Conservation (phyloP, 2,888 invertebrate genomes). For the Autographa gamma region DNA sequence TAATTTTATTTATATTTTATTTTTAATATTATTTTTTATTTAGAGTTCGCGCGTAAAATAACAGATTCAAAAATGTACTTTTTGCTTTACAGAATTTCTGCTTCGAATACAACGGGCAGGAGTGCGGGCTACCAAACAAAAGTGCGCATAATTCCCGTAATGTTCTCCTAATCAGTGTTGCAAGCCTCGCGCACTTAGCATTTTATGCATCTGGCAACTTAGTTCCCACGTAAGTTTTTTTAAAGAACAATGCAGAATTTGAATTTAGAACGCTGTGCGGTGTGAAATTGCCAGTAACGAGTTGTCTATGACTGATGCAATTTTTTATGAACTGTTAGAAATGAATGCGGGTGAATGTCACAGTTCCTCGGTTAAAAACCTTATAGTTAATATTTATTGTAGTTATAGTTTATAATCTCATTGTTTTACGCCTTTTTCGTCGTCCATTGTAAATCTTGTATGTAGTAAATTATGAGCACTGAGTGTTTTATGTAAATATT, state of each 20-base stretch:
- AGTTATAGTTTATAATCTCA: slow-evolving; percentile 54
- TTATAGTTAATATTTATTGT: slow-evolving; percentile 60
- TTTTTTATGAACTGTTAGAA: slow-evolving; percentile 54
- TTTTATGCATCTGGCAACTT: slow-evolving; percentile 46
- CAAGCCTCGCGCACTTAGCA: slow-evolving; percentile 65
- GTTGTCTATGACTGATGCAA: slow-evolving; percentile 51
- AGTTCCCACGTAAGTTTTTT: slow-evolving; percentile 57
- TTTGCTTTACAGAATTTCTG: slow-evolving; percentile 81
- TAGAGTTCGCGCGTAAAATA: background rate
- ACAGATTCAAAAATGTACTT: background rate
- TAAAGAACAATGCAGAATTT: slow-evolving; percentile 40
- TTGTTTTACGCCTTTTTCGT: slow-evolving; percentile 56
- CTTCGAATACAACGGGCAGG: slow-evolving; percentile 81
- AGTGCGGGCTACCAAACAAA: slow-evolving; percentile 72
- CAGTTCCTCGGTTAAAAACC: slow-evolving; percentile 63
- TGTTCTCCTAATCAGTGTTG: slow-evolving; percentile 66
- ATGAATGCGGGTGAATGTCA: slow-evolving; percentile 56
- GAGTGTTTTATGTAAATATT: slow-evolving; percentile 58
- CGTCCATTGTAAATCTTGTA: slow-evolving; percentile 59
- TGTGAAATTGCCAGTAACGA: slow-evolving; percentile 51
- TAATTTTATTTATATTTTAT: too few relatives aligned
- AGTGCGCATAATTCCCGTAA: slow-evolving; percentile 61
- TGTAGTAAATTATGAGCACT: slow-evolving; percentile 50
- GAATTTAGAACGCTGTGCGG: slow-evolving; percentile 41
- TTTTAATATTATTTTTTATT: too few relatives aligned